Conservation (phyloP, 2,888 invertebrate genomes). For the Drosophila rubida region DNA sequence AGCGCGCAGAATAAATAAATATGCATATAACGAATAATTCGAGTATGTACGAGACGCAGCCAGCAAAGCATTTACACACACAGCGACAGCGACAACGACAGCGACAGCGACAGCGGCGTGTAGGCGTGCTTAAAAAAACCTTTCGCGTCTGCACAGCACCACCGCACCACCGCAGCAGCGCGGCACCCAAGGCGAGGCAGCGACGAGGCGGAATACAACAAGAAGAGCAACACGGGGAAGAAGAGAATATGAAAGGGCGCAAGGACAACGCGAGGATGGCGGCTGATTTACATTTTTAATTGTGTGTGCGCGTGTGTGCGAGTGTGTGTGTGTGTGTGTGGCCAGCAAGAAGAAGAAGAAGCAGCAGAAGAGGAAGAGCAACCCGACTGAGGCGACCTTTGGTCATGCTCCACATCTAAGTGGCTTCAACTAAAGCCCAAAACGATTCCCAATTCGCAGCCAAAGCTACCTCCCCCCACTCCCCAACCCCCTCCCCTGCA, state of each 20-base stretch:
- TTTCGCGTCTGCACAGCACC: conserved; percentile 33
- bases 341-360: conserved; percentile 1
- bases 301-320: conserved; percentile 49
- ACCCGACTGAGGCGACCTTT: conserved; percentile 23
- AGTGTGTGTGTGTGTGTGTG: conserved; percentile 5
- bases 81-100: too few relatives aligned
- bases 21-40: conserved; percentile 9
- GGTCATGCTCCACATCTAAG: conserved; percentile 27
- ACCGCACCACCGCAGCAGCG: conserved; percentile 13
- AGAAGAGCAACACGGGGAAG: conserved; percentile 1
- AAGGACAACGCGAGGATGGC: conserved; percentile 44
- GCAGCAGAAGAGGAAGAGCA: not conserved
- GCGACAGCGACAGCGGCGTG: too few relatives aligned
- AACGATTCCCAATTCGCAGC: not conserved
- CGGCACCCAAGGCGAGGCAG: conserved; percentile 29
- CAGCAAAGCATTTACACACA: conserved; percentile 10
- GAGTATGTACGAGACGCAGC: conserved; percentile 6
- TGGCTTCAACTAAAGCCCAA: conserved; percentile 37
- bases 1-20: conserved; percentile 15
- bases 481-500: not conserved
- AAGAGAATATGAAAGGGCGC: conserved; percentile 43
- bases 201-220: conserved; percentile 16
- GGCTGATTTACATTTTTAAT: conserved; percentile 83
- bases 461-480: not conserved
- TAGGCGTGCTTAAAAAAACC: conserved; percentile 34